phyloP scores from a whole-genome alignment of 2,888 invertebrate genomes.

The Hyposoter didymator region DNA sequence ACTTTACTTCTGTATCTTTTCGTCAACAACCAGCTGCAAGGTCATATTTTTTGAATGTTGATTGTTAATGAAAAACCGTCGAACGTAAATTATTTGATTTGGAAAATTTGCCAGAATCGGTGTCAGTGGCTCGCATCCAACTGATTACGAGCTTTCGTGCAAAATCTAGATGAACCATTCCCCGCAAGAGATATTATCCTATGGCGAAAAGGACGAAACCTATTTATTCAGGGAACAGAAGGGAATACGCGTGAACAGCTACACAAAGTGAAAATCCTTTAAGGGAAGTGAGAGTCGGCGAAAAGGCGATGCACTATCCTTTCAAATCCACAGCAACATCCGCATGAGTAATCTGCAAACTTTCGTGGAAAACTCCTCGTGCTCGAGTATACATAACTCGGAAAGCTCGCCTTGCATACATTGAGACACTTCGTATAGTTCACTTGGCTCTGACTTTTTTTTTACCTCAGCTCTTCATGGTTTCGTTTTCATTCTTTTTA shows the following conservation, averaged over 20 bases:
- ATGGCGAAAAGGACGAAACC: constrained; percentile 69
- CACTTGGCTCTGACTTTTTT: constrained; percentile 24
- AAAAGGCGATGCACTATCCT: constrained; percentile 71
- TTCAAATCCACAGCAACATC: constrained; percentile 73
- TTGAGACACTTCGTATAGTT: constrained; percentile 48
- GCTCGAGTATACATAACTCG: constrained; percentile 69
- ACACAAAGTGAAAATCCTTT: constrained; percentile 25
- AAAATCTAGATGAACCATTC: not conserved
- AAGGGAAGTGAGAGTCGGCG: not conserved
- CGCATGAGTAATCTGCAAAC: constrained; percentile 81
- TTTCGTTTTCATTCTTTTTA: constrained; percentile 43
- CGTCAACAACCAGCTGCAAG: not conserved
- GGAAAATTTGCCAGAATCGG: not conserved
- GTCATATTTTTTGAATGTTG: not conserved
- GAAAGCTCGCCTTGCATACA: constrained; percentile 52
- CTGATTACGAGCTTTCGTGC: not conserved
- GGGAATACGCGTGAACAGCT: constrained; percentile 50
- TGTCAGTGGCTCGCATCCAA: not conserved
- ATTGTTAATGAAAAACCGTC: not conserved
- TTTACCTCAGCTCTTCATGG: not conserved
- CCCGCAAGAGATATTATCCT: not conserved
- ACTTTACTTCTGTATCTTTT: not conserved
- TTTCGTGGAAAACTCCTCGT: constrained; percentile 73
- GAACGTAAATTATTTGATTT: not conserved
- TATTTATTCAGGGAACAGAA: constrained; percentile 74